phyloP scores from a whole-genome alignment of 2,113 vertebrate species.

The Nipponia nippon region DNA sequence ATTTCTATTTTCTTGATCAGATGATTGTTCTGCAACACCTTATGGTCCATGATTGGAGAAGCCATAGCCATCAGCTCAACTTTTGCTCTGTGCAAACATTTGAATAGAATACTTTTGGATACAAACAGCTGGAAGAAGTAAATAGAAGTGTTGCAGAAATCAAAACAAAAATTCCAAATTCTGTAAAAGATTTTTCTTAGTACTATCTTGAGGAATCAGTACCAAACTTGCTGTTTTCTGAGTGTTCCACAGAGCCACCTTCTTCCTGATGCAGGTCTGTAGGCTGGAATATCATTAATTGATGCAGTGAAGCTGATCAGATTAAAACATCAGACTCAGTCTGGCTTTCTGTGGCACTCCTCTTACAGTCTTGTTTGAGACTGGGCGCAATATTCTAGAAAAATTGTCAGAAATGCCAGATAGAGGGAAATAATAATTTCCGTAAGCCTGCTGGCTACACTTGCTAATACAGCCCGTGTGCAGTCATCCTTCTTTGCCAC shows the following conservation, averaged over 20 bases:
- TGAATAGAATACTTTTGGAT: background rate
- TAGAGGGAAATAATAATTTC: background rate
- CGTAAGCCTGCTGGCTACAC: background rate
- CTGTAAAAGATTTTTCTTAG: background rate
- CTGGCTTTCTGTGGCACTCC: background rate
- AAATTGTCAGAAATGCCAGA: background rate
- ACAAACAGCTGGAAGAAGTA: background rate
- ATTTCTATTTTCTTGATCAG: background rate
- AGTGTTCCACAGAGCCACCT: background rate
- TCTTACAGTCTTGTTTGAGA: background rate
- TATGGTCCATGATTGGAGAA: background rate
- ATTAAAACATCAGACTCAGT: background rate
- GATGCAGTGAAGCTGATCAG: background rate
- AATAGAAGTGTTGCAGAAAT: background rate
- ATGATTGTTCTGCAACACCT: background rate
- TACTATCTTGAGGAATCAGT: background rate
- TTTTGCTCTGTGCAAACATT: background rate
- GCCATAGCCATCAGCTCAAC: background rate
- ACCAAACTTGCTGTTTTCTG: background rate
- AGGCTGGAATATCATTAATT: background rate
- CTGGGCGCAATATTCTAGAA: background rate
- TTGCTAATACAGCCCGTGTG: background rate
- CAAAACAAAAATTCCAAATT: background rate
- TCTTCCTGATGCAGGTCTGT: background rate
- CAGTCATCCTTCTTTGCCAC: background rate